A percentile compares a stretch with the other conserved stretches of the same genome.
Conservation (phyloP, 1,140 invertebrate species). For the Tetragonula clypearis region DNA sequence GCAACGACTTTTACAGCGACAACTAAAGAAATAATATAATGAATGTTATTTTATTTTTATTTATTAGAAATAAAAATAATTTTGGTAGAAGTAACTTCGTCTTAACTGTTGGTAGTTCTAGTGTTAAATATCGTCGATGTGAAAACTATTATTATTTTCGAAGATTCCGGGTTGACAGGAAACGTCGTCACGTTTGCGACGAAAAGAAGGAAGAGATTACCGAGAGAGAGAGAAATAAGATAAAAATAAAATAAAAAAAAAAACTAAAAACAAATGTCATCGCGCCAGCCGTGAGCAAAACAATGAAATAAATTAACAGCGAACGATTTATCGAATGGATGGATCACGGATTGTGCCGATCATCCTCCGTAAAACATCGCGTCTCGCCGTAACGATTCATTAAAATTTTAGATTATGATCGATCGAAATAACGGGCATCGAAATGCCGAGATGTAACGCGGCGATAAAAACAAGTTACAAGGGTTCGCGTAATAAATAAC, state of each 20-base stretch:
- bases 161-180: too few relatives aligned
- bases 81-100: too few relatives aligned
- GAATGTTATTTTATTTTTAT: too few relatives aligned
- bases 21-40: too few relatives aligned
- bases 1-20: too few relatives aligned
- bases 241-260: neutral
- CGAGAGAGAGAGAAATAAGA: too few relatives aligned
- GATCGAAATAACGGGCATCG: constrained; percentile 12
- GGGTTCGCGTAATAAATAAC: neutral
- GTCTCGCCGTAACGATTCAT: neutral
- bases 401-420: constrained; percentile 14
- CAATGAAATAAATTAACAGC: neutral
- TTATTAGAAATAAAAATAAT: too few relatives aligned
- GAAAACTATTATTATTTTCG: too few relatives aligned
- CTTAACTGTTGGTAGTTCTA: too few relatives aligned
- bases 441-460: neutral
- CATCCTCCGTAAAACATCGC: neutral
- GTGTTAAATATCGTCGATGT: too few relatives aligned
- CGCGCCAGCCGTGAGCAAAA: neutral
- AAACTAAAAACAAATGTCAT: neutral
- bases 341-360: too few relatives aligned
- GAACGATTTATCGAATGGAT: neutral
- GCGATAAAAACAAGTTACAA: neutral
- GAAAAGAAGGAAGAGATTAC: neutral
- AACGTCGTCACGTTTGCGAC: too few relatives aligned